Evolutionary conservation across 2,888 invertebrate genomes (phyloP).

Genomic region (Perdita meconis): DNA sequence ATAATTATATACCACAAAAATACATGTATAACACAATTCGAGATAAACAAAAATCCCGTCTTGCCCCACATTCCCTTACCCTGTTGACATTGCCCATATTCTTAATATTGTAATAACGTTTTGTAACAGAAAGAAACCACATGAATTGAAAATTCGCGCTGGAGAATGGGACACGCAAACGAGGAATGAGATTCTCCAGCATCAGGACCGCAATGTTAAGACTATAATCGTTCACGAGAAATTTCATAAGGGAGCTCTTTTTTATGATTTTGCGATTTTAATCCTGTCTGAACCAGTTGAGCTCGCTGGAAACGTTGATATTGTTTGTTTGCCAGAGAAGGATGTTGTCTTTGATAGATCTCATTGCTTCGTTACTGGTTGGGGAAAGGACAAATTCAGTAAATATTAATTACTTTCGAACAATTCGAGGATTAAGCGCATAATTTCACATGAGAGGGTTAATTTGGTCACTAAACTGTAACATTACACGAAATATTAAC

Average conservation of each 20-base stretch:
- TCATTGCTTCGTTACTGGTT: slow-evolving; percentile 89
- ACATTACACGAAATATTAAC: slow-evolving; percentile 62
- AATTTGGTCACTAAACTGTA: too few species aligned
- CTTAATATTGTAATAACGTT: not conserved
- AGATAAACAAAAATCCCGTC: too few species aligned
- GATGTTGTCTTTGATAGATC: slow-evolving; percentile 87
- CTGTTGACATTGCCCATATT: too few species aligned
- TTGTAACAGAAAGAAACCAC: slow-evolving; percentile 68
- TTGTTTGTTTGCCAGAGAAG: too few species aligned
- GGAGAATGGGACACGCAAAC: slow-evolving; percentile 95
- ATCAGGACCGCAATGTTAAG: slow-evolving; percentile 89
- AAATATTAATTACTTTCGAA: too few species aligned
- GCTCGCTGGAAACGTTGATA: too few species aligned
- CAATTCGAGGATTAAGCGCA: too few species aligned
- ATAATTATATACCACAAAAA: too few species aligned
- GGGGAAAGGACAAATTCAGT: slow-evolving; percentile 90
- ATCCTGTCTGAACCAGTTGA: slow-evolving; percentile 87
- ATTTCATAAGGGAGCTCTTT: slow-evolving; percentile 88
- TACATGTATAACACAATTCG: too few species aligned
- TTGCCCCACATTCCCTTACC: slow-evolving; percentile 89
- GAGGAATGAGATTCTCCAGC: slow-evolving; percentile 88
- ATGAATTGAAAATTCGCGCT: slow-evolving; percentile 86
- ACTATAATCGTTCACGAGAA: slow-evolving; percentile 87
- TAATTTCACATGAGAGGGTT: too few species aligned
- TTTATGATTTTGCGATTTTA: slow-evolving; percentile 91